Evolutionary conservation across 1,140 invertebrate species (phyloP).

Genomic region (Gonatopus flavifemur): DNA sequence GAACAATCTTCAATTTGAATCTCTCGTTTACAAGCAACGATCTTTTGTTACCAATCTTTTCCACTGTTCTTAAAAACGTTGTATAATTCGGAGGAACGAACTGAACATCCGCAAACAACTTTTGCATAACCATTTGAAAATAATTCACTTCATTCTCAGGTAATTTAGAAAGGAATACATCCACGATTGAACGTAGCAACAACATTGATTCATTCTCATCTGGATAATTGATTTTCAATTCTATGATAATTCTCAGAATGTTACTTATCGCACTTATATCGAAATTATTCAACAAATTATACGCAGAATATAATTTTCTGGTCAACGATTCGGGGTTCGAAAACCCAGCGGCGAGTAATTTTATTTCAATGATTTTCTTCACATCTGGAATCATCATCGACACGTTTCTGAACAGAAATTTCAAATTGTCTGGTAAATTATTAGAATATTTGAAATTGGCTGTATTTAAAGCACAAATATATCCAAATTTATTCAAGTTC

Average conservation of each 20-base stretch:
- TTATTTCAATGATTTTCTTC: constrained; percentile 67
- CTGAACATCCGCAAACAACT: constrained; percentile 65
- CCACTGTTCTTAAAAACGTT: constrained; percentile 42
- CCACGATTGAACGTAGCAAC: constrained; percentile 66
- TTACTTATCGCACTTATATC: constrained; percentile 58
- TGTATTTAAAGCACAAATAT: constrained; percentile 68
- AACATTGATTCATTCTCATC: constrained; percentile 61
- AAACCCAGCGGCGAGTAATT: constrained; percentile 69
- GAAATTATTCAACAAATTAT: constrained; percentile 68
- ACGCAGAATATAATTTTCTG: constrained; percentile 64
- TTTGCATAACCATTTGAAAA: constrained; percentile 67
- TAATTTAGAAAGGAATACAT: constrained; percentile 71
- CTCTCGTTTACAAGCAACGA: constrained; percentile 59
- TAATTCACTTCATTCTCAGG: constrained; percentile 62
- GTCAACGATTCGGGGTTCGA: constrained; percentile 62
- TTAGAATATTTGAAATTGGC: constrained; percentile 61
- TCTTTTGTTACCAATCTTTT: constrained; percentile 48
- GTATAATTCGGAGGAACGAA: constrained; percentile 60
- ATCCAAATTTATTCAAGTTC: constrained; percentile 62
- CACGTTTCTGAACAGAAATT: constrained; percentile 68
- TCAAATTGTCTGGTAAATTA: constrained; percentile 70
- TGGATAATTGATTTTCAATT: constrained; percentile 63
- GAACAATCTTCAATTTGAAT: constrained; percentile 65
- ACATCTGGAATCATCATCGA: constrained; percentile 72
- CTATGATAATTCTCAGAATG: constrained; percentile 63